Evolutionary conservation across 1,140 invertebrate species (phyloP), one percentile per base, ranked within the genome.

Genomic region (Diorhabda sublineata): DNA sequence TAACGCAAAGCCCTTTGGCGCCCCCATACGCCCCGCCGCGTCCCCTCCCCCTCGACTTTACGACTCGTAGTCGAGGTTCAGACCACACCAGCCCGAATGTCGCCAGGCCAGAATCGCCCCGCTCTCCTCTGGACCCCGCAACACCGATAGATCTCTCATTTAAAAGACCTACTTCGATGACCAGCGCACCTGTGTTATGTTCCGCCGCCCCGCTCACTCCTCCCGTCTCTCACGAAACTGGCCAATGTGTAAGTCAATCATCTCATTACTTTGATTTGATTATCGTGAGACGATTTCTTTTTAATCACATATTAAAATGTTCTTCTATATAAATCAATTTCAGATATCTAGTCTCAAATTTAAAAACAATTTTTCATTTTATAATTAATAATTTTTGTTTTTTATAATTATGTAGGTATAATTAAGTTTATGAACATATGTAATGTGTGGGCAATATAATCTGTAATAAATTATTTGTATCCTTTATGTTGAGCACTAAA

Each of bases 131-230:
- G 45, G 72, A 76, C 70, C 72, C 76, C 77, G 77, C 79, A 71
- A 75, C 78, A 67, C 81, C 78, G 47, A 80, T 80, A 63, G 79
- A 80, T 69, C 72, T 81, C 67, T 78, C 78, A 64, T 63, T 80
- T 67, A 78, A 78, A 65, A 82, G 81, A 80, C 75, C 83, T 78
- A 80, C 74, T 79, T 78, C 80, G 79, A 78, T 78, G 81, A 72
- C 77, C 73, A 73, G 77, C 77, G 77, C 79, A 77, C 79, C 80
- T 81, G 82, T 80, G 77, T 73, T 68, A 58, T 61, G 47, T 65
- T n/a, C 47, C 47, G 47, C n/a, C 47, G 47, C 71, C 43, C 72
- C 71, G 42, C 74, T 76, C 75, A 72, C 79, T 65, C 80, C 73
- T 79, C 83, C 79, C 82, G 82, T 69, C 52, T 80, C 58, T 9